Conservation (phyloP, 30 jellyfish, hydroid and myxozoan species). For the Catostylus mosaicus region DNA sequence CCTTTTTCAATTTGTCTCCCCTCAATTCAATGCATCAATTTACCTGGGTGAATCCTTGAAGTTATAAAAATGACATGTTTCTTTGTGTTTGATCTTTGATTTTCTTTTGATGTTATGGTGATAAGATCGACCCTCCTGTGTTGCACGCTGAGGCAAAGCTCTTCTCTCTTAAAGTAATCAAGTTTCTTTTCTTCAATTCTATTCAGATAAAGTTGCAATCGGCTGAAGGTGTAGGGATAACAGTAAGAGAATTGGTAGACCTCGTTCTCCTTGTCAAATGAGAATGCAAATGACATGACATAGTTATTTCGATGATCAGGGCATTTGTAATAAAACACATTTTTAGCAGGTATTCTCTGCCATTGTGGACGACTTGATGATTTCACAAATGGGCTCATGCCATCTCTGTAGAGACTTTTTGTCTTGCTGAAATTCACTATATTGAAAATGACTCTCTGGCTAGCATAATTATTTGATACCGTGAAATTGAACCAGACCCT, state of each 20-base stretch:
- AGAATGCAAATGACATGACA: slow-evolving; percentile 97
- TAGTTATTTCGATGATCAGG: slow-evolving; percentile 91
- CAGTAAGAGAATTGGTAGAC: slow-evolving; percentile 90
- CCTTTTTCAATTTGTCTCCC: no score
- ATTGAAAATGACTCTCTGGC: slow-evolving; percentile 88
- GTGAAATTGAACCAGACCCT: slow-evolving; percentile 96
- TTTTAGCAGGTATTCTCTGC: slow-evolving; percentile 93
- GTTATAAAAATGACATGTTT: slow-evolving; percentile 85
- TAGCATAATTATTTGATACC: slow-evolving; percentile 66
- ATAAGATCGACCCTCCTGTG: slow-evolving; percentile 86
- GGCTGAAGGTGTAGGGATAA: slow-evolving; percentile 87
- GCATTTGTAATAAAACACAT: slow-evolving; percentile 87
- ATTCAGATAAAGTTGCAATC: slow-evolving; percentile 71
- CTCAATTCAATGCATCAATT: slow-evolving; percentile 8
- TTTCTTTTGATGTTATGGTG: slow-evolving; percentile 84
- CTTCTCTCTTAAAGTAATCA: slow-evolving; percentile 75
- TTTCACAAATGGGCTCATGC: slow-evolving; percentile 95
- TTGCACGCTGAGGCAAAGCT: slow-evolving; percentile 83
- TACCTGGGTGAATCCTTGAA: slow-evolving; percentile 97
- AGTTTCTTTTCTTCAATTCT: slow-evolving; percentile 61
- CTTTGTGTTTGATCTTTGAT: slow-evolving; percentile 55
- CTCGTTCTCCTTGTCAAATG: slow-evolving; percentile 86
- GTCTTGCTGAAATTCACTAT: slow-evolving; percentile 93
- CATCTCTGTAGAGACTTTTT: slow-evolving; percentile 88
- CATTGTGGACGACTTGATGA: slow-evolving; percentile 90